A percentile compares a stretch with the other conserved stretches of the same genome.
Evolutionary conservation across 2,797 vertebrate genomes (phyloP).

Genomic region (Sylvilagus floridanus): DNA sequence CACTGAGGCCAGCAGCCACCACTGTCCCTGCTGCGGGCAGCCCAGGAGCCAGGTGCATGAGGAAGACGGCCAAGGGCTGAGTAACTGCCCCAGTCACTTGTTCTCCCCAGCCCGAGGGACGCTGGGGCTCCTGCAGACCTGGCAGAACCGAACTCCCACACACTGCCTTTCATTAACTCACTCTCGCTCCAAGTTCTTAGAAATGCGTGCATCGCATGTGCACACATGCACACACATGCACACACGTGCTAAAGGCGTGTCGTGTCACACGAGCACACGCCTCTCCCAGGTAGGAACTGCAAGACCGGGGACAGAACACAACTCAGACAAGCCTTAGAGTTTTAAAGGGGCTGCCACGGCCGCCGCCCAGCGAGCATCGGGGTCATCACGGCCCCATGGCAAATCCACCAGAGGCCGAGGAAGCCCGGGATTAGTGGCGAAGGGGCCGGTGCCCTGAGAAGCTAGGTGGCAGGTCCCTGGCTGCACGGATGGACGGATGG

Average conservation of each 20-base stretch:
- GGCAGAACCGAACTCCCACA: neutral
- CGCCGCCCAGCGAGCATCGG: accelerated
- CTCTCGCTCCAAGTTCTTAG: neutral
- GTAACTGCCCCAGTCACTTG: neutral
- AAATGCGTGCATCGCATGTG: neutral
- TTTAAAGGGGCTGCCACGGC: too few species aligned
- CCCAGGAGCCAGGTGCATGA: neutral
- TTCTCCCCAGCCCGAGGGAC: neutral
- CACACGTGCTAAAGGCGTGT: too few species aligned
- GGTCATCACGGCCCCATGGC: too few species aligned
- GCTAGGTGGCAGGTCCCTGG: too few species aligned
- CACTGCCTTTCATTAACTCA: neutral
- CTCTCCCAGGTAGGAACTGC: neutral
- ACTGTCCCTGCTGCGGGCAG: neutral
- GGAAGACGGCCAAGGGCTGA: neutral
- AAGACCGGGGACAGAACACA: neutral
- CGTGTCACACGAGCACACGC: too few species aligned
- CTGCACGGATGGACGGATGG: too few species aligned
- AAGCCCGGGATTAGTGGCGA: too few species aligned
- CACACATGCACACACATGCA: neutral
- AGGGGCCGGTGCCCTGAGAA: too few species aligned
- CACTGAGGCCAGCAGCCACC: neutral
- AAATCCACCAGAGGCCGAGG: neutral
- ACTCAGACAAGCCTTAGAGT: too few species aligned
- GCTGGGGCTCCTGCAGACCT: neutral